A percentile compares a stretch with the other conserved stretches of the same genome.
phyloP scores from a whole-genome alignment of 1,140 invertebrate genomes.

The Neodiprion fabricii region DNA sequence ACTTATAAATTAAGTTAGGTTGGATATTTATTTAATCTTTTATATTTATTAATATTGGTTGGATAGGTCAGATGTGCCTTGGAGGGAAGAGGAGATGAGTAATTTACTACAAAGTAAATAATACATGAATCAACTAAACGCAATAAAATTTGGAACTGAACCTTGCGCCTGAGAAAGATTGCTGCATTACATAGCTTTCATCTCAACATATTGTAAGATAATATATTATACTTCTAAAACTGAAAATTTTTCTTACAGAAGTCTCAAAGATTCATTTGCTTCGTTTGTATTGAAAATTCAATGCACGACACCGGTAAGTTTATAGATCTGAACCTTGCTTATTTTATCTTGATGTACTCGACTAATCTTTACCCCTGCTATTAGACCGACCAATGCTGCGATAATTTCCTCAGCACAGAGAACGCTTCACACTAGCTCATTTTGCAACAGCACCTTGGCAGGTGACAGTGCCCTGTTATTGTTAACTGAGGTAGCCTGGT shows the following conservation, averaged over 20 bases:
- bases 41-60: slow-evolving; percentile 27
- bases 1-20: slow-evolving; percentile 23
- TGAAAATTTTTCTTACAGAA: not conserved
- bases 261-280: slow-evolving; percentile 24
- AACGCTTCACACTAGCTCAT: no score
- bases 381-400: no score
- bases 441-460: no score
- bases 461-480: no score
- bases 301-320: no score
- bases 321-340: no score
- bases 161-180: not conserved
- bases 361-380: no score
- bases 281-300: slow-evolving; percentile 14
- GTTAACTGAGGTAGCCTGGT: no score
- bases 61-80: slow-evolving; percentile 36
- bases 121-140: not conserved
- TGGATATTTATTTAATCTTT: no score
- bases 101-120: slow-evolving; percentile 44
- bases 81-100: slow-evolving; percentile 26
- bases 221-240: no score
- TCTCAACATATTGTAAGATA: not conserved
- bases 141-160: not conserved
- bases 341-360: no score
- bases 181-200: not conserved
- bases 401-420: no score